Conservation (phyloP, 2,888 invertebrate genomes). For the Drosophila koepferae region DNA sequence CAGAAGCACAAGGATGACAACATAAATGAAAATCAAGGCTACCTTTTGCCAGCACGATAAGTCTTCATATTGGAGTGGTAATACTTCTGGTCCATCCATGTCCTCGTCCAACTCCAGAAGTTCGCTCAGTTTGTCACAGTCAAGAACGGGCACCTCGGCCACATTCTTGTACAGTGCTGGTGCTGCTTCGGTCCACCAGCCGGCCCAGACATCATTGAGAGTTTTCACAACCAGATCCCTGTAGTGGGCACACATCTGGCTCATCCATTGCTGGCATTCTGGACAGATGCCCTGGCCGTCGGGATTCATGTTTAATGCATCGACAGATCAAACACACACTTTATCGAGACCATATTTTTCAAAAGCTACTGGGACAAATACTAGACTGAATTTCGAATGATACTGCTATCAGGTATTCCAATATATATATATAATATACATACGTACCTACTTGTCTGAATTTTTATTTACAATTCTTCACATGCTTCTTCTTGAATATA, state of each 20-base stretch:
- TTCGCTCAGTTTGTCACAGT: background rate
- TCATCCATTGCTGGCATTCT: conserved; percentile 1
- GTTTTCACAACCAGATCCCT: conserved; percentile 1
- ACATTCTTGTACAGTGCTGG: background rate
- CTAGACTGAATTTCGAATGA: background rate
- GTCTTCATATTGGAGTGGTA: background rate
- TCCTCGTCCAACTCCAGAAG: background rate
- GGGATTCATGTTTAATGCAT: conserved; percentile 1
- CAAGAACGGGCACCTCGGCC: background rate
- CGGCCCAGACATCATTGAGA: background rate
- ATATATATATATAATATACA: too few relatives aligned
- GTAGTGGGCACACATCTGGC: conserved; percentile 1
- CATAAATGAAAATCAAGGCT: background rate
- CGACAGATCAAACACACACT: background rate
- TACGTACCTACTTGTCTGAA: background rate
- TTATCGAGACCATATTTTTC: conserved; percentile 5
- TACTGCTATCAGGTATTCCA: background rate
- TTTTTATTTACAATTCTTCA: background rate
- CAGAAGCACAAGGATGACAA: background rate
- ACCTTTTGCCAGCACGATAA: background rate
- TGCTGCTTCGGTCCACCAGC: background rate
- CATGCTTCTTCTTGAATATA: too few relatives aligned
- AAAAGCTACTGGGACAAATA: background rate
- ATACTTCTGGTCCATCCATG: too few relatives aligned
- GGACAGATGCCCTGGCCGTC: too few relatives aligned